A percentile compares a stretch with the other conserved stretches of the same genome.
These are phyloP conservation scores for Ooceraea biroi DNA, from an alignment of 1,140 invertebrate genomes.

Conservation along the genomic window DNA sequence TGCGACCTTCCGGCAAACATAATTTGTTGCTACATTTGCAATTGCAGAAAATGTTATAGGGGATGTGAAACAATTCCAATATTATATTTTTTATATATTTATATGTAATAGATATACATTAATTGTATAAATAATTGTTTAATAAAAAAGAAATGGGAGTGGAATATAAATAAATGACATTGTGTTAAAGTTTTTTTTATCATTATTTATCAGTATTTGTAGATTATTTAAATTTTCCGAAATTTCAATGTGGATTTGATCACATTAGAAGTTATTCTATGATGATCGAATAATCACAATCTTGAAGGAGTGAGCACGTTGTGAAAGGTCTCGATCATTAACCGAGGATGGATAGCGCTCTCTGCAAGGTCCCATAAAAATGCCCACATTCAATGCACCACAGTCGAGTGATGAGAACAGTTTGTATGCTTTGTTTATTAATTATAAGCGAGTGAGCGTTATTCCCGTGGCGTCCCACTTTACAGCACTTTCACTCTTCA, in stretches of 20 bases:
- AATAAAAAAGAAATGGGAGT: too few relatives aligned
- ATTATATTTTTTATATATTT: too few relatives aligned
- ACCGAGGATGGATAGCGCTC: slow-evolving; percentile 3
- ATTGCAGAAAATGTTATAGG: too few relatives aligned
- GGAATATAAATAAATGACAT: too few relatives aligned
- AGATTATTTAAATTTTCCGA: neutral
- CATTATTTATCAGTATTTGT: too few relatives aligned
- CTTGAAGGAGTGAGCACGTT: slow-evolving; percentile 3
- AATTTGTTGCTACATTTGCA: too few relatives aligned
- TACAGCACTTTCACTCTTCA: slow-evolving; percentile 83
- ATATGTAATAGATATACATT: too few relatives aligned
- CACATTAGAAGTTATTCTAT: neutral
- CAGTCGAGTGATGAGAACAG: slow-evolving; percentile 11
- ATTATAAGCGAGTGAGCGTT: slow-evolving; percentile 76
- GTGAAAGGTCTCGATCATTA: slow-evolving; percentile 55
- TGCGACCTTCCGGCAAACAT: too few relatives aligned
- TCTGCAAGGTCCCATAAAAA: slow-evolving; percentile 62
- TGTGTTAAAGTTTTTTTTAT: too few relatives aligned
- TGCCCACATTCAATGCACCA: slow-evolving; percentile 36
- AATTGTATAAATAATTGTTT: too few relatives aligned
- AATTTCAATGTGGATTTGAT: neutral
- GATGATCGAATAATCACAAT: neutral
- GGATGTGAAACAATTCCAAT: too few relatives aligned
- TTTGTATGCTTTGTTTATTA: slow-evolving; percentile 79
- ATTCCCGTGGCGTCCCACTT: slow-evolving; percentile 79